phyloP scores from a whole-genome alignment of 2,888 invertebrate genomes.

The Selenia dentaria region DNA sequence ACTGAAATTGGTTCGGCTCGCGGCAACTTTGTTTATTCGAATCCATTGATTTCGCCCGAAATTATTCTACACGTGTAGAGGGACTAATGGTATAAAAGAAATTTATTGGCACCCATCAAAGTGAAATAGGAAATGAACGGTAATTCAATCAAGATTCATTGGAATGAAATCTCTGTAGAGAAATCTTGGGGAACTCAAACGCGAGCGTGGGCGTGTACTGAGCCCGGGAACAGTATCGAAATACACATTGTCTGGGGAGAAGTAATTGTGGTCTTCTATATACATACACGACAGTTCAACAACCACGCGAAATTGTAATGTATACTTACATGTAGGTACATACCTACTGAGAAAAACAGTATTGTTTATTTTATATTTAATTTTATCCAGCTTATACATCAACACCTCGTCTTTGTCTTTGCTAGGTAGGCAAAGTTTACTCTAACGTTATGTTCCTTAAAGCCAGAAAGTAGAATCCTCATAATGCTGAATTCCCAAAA shows the following conservation, averaged over 20 bases:
- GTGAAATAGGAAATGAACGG: constrained; percentile 14
- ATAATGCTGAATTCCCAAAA: too few species aligned
- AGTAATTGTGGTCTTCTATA: constrained; percentile 5
- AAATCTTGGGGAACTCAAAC: constrained; percentile 15
- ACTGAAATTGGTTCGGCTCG: constrained; percentile 39
- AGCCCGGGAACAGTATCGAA: constrained; percentile 8
- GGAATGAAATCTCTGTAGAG: constrained; percentile 10
- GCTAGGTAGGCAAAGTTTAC: background rate
- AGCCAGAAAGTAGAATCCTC: too few species aligned
- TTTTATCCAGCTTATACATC: constrained; percentile 21
- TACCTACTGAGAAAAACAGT: background rate
- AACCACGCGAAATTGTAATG: constrained; percentile 8
- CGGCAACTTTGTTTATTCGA: constrained; percentile 19
- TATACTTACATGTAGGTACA: background rate
- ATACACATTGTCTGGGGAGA: constrained; percentile 8
- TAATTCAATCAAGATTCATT: constrained; percentile 12
- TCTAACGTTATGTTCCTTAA: too few species aligned
- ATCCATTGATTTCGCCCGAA: constrained; percentile 13
- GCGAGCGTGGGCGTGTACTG: constrained; percentile 9
- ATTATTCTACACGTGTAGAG: too few species aligned
- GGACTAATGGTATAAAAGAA: constrained; percentile 3
- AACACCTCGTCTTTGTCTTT: constrained; percentile 22
- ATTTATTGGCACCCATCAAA: constrained; percentile 6
- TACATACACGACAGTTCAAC: constrained; percentile 16
- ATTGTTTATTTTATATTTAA: constrained; percentile 13